Evolutionary conservation across 2,888 invertebrate genomes (phyloP).

Genomic region (Lypha dubia): DNA sequence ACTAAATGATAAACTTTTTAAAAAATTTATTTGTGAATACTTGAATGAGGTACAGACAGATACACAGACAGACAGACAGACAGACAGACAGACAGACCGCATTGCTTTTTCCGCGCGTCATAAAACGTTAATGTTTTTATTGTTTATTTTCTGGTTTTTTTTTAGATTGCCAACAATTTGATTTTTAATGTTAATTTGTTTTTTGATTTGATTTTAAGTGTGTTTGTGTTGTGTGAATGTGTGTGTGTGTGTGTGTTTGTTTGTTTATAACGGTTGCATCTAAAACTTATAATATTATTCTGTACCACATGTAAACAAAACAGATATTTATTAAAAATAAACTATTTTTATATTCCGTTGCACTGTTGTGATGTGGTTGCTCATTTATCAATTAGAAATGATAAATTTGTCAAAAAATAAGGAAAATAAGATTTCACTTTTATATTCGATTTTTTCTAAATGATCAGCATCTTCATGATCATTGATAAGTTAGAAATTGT

Average conservation of each 20-base stretch:
- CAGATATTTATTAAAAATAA: constrained; percentile 41
- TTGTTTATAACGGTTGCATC: not conserved
- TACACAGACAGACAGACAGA: too few species aligned
- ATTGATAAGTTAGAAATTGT: not conserved
- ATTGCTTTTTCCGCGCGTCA: constrained; percentile 36
- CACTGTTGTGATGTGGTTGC: constrained; percentile 11
- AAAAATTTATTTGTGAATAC: constrained; percentile 3
- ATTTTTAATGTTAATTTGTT: constrained; percentile 49
- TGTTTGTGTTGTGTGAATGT: too few species aligned
- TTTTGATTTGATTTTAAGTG: constrained; percentile 24
- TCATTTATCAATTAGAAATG: constrained; percentile 14
- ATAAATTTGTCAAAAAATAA: constrained; percentile 1
- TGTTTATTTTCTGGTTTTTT: constrained; percentile 40
- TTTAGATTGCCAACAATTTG: constrained; percentile 53
- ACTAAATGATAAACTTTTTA: constrained; percentile 30
- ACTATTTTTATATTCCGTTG: constrained; percentile 38
- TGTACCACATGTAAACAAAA: constrained; percentile 42
- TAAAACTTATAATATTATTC: constrained; percentile 6
- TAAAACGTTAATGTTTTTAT: constrained; percentile 28
- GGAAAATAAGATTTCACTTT: constrained; percentile 30
- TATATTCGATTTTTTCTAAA: not conserved
- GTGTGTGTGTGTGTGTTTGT: not conserved
- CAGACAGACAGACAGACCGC: too few species aligned
- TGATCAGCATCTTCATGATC: not conserved
- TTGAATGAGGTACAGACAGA: not conserved